phyloP scores from a whole-genome alignment of 2,888 invertebrate genomes.

The Drosophila macrospina region DNA sequence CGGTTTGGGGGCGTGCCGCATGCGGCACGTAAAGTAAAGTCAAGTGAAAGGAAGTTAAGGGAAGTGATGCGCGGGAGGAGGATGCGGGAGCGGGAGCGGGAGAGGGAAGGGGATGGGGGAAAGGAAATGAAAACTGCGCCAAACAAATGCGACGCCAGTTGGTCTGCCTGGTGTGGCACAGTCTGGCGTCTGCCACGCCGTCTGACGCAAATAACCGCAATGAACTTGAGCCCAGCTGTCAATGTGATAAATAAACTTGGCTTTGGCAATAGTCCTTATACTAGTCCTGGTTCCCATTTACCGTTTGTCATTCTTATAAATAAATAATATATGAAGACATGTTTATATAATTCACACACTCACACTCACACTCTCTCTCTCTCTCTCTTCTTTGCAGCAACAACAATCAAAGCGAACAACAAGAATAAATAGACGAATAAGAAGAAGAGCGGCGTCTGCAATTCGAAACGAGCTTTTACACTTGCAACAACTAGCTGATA shows the following conservation, averaged over 20 bases:
- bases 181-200: neutral
- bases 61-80: neutral
- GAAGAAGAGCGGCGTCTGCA: constrained; percentile 2
- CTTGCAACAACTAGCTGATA: constrained; percentile 4
- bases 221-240: constrained; percentile 70
- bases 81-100: neutral
- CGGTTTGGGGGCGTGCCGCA: constrained; percentile 29
- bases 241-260: constrained; percentile 77
- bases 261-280: constrained; percentile 11
- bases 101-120: neutral
- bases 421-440: constrained; percentile 1
- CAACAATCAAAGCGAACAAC: constrained; percentile 4
- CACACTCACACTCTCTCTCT: neutral
- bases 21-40: constrained; percentile 17
- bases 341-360: constrained; percentile 28
- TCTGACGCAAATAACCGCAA: constrained; percentile 56
- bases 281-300: neutral
- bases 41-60: neutral
- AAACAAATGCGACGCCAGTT: constrained; percentile 61
- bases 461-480: neutral
- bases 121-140: constrained; percentile 34
- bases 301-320: constrained; percentile 10
- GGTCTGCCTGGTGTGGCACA: constrained; percentile 32
- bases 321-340: constrained; percentile 34
- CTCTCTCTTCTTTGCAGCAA: constrained; percentile 31